Conservation (phyloP, 1,140 invertebrate species). For the Calephelis virginiensis region DNA sequence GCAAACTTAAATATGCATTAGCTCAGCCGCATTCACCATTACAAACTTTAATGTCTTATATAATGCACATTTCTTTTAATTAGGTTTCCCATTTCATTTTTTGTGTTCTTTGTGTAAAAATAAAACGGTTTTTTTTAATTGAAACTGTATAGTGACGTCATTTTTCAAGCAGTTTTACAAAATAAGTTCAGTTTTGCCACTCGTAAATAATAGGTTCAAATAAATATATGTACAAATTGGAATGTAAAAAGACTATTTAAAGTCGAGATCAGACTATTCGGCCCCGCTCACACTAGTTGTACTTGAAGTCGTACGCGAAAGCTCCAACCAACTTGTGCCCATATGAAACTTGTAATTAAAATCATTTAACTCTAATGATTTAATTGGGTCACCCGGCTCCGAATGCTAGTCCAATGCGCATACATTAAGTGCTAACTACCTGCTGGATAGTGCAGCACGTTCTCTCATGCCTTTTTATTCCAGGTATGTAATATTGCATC, state of each 20-base stretch:
- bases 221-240: constrained; percentile 1
- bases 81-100: no score
- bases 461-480: neutral
- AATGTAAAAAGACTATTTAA: constrained; percentile 1
- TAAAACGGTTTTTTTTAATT: no score
- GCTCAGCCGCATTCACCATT: no score
- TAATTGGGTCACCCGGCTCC: constrained; percentile 7
- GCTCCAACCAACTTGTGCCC: constrained; percentile 11
- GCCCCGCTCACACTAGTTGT: constrained; percentile 6
- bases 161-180: no score
- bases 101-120: no score
- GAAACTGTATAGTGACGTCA: no score
- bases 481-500: neutral
- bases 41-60: no score
- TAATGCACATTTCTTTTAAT: no score
- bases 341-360: constrained; percentile 16
- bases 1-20: no score
- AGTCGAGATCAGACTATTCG: constrained; percentile 1
- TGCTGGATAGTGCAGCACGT: neutral
- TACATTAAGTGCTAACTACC: constrained; percentile 3
- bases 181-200: no score
- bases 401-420: constrained; percentile 1
- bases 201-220: neutral
- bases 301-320: constrained; percentile 12
- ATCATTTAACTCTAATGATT: constrained; percentile 15